phyloP scores from a whole-genome alignment of 2,888 invertebrate genomes.

The Drosophila leonis region DNA sequence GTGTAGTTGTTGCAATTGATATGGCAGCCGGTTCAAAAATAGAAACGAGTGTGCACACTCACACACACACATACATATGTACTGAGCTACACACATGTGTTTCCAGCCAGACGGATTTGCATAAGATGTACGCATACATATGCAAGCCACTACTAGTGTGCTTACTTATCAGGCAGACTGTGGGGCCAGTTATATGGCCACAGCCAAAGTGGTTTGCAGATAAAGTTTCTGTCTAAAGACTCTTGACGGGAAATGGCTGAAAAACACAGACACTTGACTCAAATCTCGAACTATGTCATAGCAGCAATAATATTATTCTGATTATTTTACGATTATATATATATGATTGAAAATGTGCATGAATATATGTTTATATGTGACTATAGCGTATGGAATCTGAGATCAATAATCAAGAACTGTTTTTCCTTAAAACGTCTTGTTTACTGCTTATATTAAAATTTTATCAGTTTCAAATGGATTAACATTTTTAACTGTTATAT shows the following conservation, averaged over 20 bases:
- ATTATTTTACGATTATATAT: not conserved
- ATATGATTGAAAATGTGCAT: not conserved
- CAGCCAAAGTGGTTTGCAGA: conserved; percentile 17
- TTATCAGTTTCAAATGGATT: not conserved
- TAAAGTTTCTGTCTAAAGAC: not conserved
- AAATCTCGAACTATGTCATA: conserved; percentile 4
- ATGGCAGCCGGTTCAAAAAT: conserved; percentile 31
- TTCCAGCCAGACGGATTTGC: conserved; percentile 30
- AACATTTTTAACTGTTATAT: too few relatives aligned
- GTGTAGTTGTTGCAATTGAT: conserved; percentile 53
- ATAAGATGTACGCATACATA: conserved; percentile 18
- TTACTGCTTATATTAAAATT: not conserved
- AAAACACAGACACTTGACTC: not conserved
- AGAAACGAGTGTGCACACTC: conserved; percentile 14
- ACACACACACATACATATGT: not conserved
- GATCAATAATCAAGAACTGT: not conserved
- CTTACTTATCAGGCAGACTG: conserved; percentile 40
- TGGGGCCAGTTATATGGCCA: conserved; percentile 25
- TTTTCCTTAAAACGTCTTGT: not conserved
- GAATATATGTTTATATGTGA: not conserved
- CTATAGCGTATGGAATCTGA: not conserved
- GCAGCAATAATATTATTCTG: not conserved
- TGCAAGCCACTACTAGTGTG: not conserved
- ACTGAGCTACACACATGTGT: not conserved
- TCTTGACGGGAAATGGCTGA: conserved; percentile 1